A percentile compares a stretch with the other conserved stretches of the same genome.
Conservation (phyloP, 2,797 vertebrate species). For the Carapus acus region DNA sequence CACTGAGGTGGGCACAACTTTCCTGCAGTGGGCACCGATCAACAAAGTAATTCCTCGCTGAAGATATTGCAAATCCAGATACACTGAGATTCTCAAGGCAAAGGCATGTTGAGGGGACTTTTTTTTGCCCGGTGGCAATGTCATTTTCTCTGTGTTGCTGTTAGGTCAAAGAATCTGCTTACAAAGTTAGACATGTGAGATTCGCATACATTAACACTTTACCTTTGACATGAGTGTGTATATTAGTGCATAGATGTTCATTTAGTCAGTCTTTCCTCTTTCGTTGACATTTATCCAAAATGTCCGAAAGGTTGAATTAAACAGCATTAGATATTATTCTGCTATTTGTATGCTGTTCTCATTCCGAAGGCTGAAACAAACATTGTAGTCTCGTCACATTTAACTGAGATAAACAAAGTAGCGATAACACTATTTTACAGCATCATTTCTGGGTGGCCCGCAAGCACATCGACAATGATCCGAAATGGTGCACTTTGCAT, state of each 20-base stretch:
- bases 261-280: constrained; percentile 63
- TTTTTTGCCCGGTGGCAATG: constrained; percentile 56
- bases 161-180: constrained; percentile 35
- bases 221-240: constrained; percentile 39
- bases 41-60: no score
- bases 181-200: constrained; percentile 51
- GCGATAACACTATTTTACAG: constrained; percentile 80
- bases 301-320: constrained; percentile 69
- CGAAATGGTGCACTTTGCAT: constrained; percentile 53
- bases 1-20: no score
- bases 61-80: no score
- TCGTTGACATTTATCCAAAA: constrained; percentile 74
- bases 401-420: constrained; percentile 68
- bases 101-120: no score
- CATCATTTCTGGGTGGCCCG: constrained; percentile 66
- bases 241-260: constrained; percentile 62
- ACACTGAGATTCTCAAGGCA: not conserved
- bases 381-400: constrained; percentile 56
- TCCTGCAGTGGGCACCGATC: constrained; percentile 11
- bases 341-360: constrained; percentile 52
- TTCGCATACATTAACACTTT: constrained; percentile 46
- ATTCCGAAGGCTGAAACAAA: constrained; percentile 63
- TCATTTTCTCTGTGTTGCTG: constrained; percentile 46
- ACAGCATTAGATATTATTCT: constrained; percentile 57
- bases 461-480: constrained; percentile 57